Percentiles rank a stretch among this genome's conserved stretches.
Evolutionary conservation across 2,113 vertebrate species (phyloP).

Genomic region (Malurus elegans): DNA sequence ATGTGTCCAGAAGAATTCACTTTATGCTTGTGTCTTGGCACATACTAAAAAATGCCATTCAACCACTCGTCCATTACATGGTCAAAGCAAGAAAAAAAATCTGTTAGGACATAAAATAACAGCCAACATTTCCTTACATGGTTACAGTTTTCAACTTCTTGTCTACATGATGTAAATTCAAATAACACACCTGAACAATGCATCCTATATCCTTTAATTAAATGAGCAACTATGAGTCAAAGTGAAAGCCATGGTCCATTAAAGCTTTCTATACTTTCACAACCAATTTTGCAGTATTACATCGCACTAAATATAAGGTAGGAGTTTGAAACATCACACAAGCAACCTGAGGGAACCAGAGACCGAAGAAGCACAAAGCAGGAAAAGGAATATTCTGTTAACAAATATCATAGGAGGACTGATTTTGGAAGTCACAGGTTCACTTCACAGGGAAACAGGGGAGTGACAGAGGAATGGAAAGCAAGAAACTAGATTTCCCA

Average conservation of each 20-base stretch:
- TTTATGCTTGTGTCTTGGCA: conserved; percentile 26
- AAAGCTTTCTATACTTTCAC: background rate
- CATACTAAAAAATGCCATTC: background rate
- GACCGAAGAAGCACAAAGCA: background rate
- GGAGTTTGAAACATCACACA: background rate
- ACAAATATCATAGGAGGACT: background rate
- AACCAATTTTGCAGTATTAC: background rate
- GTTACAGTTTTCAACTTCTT: background rate
- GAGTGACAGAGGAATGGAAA: background rate
- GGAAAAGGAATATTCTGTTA: background rate
- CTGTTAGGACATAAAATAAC: background rate
- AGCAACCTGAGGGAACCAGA: background rate
- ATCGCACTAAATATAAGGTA: background rate
- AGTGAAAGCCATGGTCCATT: background rate
- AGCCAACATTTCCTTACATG: conserved; percentile 12
- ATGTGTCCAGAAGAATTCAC: background rate
- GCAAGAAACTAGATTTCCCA: background rate
- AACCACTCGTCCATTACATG: background rate
- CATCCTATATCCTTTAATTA: background rate
- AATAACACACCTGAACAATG: background rate
- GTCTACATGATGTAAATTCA: background rate
- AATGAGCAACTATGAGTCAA: background rate
- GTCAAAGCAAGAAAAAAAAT: background rate
- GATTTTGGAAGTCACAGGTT: background rate
- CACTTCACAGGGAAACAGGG: background rate